Evolutionary conservation across 2,113 vertebrate genomes (phyloP), one percentile per base, ranked within the genome.

Genomic region (Ia io): DNA sequence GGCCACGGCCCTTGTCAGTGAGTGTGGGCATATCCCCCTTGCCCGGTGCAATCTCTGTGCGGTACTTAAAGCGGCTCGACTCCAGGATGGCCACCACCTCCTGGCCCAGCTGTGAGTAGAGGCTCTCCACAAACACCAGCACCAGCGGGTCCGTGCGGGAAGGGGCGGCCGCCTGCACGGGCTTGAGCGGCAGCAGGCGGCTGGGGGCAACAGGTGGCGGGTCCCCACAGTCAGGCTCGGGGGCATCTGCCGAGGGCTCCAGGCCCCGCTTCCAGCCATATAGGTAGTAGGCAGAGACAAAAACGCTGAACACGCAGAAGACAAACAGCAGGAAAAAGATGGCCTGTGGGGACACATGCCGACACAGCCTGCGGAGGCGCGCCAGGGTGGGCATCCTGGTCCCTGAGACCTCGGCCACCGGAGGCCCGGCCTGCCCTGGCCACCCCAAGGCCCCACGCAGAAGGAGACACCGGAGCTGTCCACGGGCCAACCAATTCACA

Each of bases 21-120:
- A 99, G 96, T 0, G 99, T 99, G 95, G 99, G 99, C 99, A 99
- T 99, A 98, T 99, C 99, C 23, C 99, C 99, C 96, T 99, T 99
- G 37, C 99, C 99, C 0, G 99, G 99, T 5, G 99, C 99, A 1
- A 99, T 99, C 98, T 99, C 99, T 0, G 99, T 99, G 96, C 99
- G 99, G 97, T 99, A 99, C 94, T 98, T 99, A 98, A 99, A 99
- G 73, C 99, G 98, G 53, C 99, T 99, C 0, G 99, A 99, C 98
- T 99, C 99, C 98, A 99, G 97, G 97, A 99, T 99, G 96, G 99
- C 99, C 97, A 99, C 99, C 1, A 99, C 99, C 97, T 99, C 99
- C 98, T 99, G 99, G 84, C 99, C 99, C 97, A 99, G 98, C 96
- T 99, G 99, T 0, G 99, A 99, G 98, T 99, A 99, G 94, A 99